Base-by-base conservation (phyloP, 2,113 vertebrate species). In the Motacilla alba region DNA sequence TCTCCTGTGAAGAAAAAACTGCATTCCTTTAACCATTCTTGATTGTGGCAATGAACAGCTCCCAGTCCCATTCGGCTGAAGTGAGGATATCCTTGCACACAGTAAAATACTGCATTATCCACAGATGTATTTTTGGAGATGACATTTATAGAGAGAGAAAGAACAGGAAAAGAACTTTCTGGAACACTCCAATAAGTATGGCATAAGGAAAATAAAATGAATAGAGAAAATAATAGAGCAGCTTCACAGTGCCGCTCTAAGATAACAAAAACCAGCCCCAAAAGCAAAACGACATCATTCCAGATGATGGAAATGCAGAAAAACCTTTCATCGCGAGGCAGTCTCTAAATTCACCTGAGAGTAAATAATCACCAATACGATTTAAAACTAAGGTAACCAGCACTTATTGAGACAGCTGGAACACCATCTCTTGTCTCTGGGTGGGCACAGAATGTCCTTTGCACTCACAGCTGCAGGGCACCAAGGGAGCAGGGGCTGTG, bases 31-130 rank as follows among this genome's bases (percentile, higher is more conserved):
- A 80, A 82, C 69, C 86, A 64, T 94, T 96, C 90, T 98, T 98
- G 52, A 98, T 67, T 30, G 77, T 95, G 24, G 96, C 90, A 97
- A 98, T 97, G 82, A 97, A 87, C 7, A 90, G 62, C 62, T 98
- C 98, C 9, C 98, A 98, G 91, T 98, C 98, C 68, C 96, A 81
- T 91, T 98, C 98, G 91, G 99, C 97, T 87, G 95, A 95, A 84
- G 97, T 85, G 35, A 99, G 98, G 70, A 98, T 88, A 28, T 77
- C 96, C 95, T 97, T 98, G 90, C 98, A 98, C 43, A 96, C 82
- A 33, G 95, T 96, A 15, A 97, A 74, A 66, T 95, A 89, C 4
- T 97, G 97, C 95, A 98, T 98, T 80, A 99, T 91, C 98, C 98
- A 72, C 19, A 63, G 93, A 96, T 33, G 80, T 14, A 31, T 92